Evolutionary conservation across 1,140 invertebrate species (phyloP), one percentile per base, ranked within the genome.

Genomic region (Aphidius ervi): DNA sequence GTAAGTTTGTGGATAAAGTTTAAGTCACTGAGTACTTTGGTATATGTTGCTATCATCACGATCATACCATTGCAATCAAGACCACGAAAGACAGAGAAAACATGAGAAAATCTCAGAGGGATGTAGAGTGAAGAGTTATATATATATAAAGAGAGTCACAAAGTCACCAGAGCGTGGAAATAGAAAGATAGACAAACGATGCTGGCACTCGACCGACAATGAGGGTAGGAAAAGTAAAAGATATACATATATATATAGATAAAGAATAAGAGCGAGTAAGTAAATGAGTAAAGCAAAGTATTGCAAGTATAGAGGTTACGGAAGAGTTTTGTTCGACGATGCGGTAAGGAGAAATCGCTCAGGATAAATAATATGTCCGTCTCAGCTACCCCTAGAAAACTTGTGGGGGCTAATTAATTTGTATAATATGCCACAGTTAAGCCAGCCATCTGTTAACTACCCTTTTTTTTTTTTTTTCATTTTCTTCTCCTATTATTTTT

Each of bases 391-490:
- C 23, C 23, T 31, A 31, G 23, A 31, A 31, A 31, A 31, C 23
- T 31, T 31, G 23, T 31, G 23, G 54, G 56, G 49, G 60, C 60
- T 78, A 78, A 78, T 78, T 78, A 80, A 78, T 79, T 76, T 72
- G 76, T 74, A 77, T 79, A 78, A 78, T 79, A 78, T 78, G 72
- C 75, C 73, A 69, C 65, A 76, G 75, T 78, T 78, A 78, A 78
- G 76, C 75, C 66, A 69, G 68, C 76, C 74, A 78, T 79, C 71
- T 70, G 70, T 77, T 75, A 75, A 69, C 65, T 68, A 62, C 66
- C 62, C 62, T 31, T 59, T 63, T 63, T 58, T 63, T 59, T 63
- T 61, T 63, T 64, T 64, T 8, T 31, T 46, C 5, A 31, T 37
- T 40, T 23, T 37, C 5, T 4, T n/a, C 1, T 48, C 1, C 2